phyloP scores from a whole-genome alignment of 2,797 vertebrate species.

The Triplophysa bombifrons region DNA sequence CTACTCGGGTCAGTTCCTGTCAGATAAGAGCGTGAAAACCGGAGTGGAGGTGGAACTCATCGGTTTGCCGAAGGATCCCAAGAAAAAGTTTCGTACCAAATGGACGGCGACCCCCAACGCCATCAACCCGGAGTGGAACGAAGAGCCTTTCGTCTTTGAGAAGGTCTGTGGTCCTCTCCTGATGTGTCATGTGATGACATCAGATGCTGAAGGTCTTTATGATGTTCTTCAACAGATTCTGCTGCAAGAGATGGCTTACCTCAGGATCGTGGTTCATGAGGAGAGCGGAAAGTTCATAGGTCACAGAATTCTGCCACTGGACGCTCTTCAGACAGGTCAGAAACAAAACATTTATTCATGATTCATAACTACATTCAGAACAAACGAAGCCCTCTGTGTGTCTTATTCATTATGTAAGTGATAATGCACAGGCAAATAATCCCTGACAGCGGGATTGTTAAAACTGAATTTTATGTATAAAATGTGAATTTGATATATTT shows the following conservation, averaged over 20 bases:
- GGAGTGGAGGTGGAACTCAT: conserved; percentile 94
- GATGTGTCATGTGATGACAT: neutral
- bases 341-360: too few species aligned
- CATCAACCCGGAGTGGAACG: conserved; percentile 97
- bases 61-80: conserved; percentile 92
- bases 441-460: too few species aligned
- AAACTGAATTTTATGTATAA: too few species aligned
- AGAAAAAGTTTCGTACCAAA: conserved; percentile 93
- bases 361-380: too few species aligned
- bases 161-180: conserved; percentile 76
- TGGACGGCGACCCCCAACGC: conserved; percentile 84
- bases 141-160: conserved; percentile 96
- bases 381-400: too few species aligned
- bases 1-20: conserved; percentile 95
- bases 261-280: conserved; percentile 89
- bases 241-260: conserved; percentile 90
- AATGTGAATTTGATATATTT: too few species aligned
- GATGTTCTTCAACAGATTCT: conserved; percentile 79
- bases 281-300: conserved; percentile 96
- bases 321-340: conserved; percentile 89
- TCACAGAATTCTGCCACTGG: conserved; percentile 90
- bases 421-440: too few species aligned
- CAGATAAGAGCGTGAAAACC: conserved; percentile 89
- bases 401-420: too few species aligned
- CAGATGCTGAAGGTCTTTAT: neutral